Base-by-base conservation (phyloP, 2,888 invertebrate species). In the Cryptosula pallasiana region DNA sequence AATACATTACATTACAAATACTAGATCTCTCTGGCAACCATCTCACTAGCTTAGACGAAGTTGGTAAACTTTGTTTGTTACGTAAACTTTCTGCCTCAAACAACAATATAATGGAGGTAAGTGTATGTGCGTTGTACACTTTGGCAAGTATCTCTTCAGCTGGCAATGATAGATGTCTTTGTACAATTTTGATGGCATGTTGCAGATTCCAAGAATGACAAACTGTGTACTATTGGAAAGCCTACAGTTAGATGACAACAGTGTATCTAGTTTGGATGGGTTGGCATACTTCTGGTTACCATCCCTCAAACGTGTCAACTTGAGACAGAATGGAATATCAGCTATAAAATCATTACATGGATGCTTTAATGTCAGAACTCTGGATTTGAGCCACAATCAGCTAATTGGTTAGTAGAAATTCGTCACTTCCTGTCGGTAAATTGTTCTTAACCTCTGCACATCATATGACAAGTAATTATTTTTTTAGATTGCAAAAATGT, bases 1-100 rank as follows among this genome's bases (percentile, higher is more conserved):
- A 75, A 32, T 77, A 75, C 5, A 76, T 79, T 35, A 80, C 79
- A 1, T n/a, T 83, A 35, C 82, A 83, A 76, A 69, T 75, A n/a
- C 73, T 82, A 55, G 77, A 82, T 73, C 73, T 83, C 20, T 81
- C 81, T 1, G 75, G 79, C 73, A 83, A 83, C 75, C 81, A 81
- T 71, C 76, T 83, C n/a, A 79, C 80, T 36, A 57, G 72, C 0
- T 55, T 82, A 1, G 77, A 77, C 20, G 79, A 79, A 36, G 57
- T 81, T 23, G 75, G 76, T 35, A 79, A 78, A 54, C 75, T 82
- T 23, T 80, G 80, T 69, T 76, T 83, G 25, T 77, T 83, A 27
- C 75, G 78, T 55, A 72, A 71, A n/a, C 75, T 83, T 16, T 73
- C 79, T 72, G 76, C 78, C 1, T 76, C 80, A 5, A 73, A 76